phyloP scores from a whole-genome alignment of 2,888 invertebrate genomes.

The Achlya flavicornis region DNA sequence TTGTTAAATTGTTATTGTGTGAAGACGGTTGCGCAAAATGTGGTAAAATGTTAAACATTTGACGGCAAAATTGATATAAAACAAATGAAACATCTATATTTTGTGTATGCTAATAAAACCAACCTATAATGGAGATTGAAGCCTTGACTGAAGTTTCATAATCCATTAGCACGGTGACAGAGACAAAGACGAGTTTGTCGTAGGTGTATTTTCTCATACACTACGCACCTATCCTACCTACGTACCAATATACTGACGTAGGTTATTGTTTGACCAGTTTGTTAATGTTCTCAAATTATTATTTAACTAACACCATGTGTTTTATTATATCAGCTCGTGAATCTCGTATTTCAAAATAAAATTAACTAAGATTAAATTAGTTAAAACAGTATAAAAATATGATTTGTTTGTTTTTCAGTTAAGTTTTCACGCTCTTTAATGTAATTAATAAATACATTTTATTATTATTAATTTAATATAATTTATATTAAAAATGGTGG shows the following conservation, averaged over 20 bases:
- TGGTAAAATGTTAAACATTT: conserved; percentile 24
- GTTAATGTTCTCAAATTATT: neutral
- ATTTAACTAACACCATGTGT: neutral
- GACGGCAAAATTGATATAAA: conserved; percentile 16
- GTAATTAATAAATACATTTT: no score
- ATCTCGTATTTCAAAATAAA: neutral
- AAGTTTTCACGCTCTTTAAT: no score
- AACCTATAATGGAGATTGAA: conserved; percentile 19
- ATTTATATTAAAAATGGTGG: no score
- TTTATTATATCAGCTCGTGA: neutral
- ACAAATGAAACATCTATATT: conserved; percentile 28
- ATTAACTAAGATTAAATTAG: no score
- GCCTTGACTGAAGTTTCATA: conserved; percentile 30
- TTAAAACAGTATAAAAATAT: no score
- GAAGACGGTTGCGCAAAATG: conserved; percentile 21
- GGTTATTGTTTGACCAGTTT: neutral
- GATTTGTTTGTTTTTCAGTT: no score
- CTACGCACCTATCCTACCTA: neutral
- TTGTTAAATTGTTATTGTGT: conserved; percentile 20
- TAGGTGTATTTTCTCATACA: conserved; percentile 2
- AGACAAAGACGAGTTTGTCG: conserved; percentile 14
- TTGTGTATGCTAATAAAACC: conserved; percentile 30
- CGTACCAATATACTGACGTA: neutral
- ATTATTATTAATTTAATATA: no score
- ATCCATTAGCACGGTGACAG: conserved; percentile 32